Evolutionary conservation across 2,113 vertebrate genomes (phyloP).

Genomic region (Grantiella picta): DNA sequence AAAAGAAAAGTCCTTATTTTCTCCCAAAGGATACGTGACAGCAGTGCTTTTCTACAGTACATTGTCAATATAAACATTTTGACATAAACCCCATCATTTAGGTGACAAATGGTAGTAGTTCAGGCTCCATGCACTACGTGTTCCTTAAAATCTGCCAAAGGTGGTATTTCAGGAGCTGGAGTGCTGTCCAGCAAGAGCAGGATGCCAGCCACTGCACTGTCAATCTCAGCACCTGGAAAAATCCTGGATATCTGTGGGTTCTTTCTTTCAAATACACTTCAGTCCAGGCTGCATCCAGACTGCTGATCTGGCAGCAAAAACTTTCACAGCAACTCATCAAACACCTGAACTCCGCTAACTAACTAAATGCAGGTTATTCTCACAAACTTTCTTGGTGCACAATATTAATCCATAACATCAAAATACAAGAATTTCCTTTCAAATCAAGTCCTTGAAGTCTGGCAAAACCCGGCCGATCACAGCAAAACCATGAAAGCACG

Average conservation of each 20-base stretch:
- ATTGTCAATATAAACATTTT: neutral
- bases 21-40: neutral
- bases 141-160: neutral
- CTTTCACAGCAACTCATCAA: neutral
- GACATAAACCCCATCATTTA: neutral
- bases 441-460: neutral
- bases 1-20: neutral
- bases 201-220: neutral
- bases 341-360: neutral
- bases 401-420: neutral
- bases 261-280: neutral
- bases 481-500: rapidly evolving
- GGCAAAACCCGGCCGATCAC: neutral
- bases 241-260: neutral
- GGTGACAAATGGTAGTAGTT: neutral
- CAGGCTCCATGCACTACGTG: neutral
- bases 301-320: neutral
- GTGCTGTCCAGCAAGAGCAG: neutral
- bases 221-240: neutral
- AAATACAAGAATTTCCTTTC: neutral
- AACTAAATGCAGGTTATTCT: neutral
- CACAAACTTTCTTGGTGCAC: neutral
- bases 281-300: neutral
- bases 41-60: neutral
- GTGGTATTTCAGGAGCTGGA: neutral